phyloP scores from a whole-genome alignment of 2,797 vertebrate species.

The Jordanella pulchra region DNA sequence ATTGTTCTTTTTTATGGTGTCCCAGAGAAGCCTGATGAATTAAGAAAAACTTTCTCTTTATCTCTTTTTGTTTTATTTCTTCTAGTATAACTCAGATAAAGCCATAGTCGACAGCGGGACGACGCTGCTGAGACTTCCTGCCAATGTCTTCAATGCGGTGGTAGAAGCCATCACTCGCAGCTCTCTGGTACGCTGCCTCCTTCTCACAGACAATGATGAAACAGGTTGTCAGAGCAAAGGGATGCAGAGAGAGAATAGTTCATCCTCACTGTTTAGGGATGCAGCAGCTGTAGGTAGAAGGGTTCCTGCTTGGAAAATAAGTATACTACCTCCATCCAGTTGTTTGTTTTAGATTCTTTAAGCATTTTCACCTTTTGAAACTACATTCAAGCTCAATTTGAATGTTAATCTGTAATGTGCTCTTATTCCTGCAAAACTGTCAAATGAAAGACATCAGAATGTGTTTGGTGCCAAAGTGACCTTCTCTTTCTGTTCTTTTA shows the following conservation, averaged over 20 bases:
- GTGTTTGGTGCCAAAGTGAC: conserved; percentile 28
- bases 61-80: background rate
- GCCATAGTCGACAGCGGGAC: conserved; percentile 98
- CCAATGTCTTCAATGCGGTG: conserved; percentile 90
- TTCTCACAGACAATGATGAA: conserved; percentile 54
- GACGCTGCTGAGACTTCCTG: conserved; percentile 92
- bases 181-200: conserved; percentile 83
- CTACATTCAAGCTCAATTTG: conserved; percentile 47
- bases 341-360: conserved; percentile 9
- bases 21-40: conserved; percentile 24
- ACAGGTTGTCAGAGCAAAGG: conserved; percentile 57
- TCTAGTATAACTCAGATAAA: conserved; percentile 94
- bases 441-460: conserved; percentile 40
- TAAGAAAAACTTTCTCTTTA: conserved; percentile 25
- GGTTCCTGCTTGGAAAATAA: conserved; percentile 20
- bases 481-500: conserved; percentile 33
- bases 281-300: conserved; percentile 31
- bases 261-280: conserved; percentile 54
- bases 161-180: conserved; percentile 87
- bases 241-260: conserved; percentile 35
- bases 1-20: conserved; percentile 44
- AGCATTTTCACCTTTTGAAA: conserved; percentile 23
- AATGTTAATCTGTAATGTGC: conserved; percentile 39
- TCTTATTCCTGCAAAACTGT: conserved; percentile 30
- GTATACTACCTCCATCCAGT: background rate